Evolutionary conservation across 2,113 vertebrate genomes (phyloP).

Genomic region (Chitala chitala): DNA sequence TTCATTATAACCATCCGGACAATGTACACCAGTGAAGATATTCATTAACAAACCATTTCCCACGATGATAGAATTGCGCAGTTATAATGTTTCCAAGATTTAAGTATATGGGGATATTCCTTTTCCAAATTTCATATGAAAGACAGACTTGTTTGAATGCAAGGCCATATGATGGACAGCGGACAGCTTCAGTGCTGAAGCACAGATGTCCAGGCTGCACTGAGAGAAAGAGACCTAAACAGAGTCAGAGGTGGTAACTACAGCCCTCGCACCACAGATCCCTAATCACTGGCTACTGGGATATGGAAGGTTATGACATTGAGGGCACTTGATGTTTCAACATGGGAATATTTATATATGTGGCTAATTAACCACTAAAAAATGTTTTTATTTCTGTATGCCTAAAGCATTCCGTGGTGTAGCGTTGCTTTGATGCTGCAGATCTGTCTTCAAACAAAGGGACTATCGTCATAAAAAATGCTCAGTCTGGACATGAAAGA

Average conservation of each 20-base stretch:
- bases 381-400: neutral
- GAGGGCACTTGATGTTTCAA: neutral
- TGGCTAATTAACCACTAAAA: neutral
- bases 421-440: too few species aligned
- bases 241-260: too few species aligned
- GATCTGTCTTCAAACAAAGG: too few species aligned
- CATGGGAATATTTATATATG: neutral
- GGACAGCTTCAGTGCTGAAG: too few species aligned
- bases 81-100: neutral
- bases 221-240: too few species aligned
- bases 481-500: neutral
- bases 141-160: too few species aligned
- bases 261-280: neutral
- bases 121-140: too few species aligned
- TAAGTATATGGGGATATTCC: neutral
- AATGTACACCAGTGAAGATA: too few species aligned
- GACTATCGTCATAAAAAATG: neutral
- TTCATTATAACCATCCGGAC: neutral
- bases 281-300: neutral
- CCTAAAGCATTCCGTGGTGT: too few species aligned
- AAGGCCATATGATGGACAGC: too few species aligned
- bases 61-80: neutral
- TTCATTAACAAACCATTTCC: neutral
- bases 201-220: too few species aligned
- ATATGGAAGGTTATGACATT: too few species aligned